phyloP scores from a whole-genome alignment of 2,113 vertebrate genomes.

The Trichechus manatus region DNA sequence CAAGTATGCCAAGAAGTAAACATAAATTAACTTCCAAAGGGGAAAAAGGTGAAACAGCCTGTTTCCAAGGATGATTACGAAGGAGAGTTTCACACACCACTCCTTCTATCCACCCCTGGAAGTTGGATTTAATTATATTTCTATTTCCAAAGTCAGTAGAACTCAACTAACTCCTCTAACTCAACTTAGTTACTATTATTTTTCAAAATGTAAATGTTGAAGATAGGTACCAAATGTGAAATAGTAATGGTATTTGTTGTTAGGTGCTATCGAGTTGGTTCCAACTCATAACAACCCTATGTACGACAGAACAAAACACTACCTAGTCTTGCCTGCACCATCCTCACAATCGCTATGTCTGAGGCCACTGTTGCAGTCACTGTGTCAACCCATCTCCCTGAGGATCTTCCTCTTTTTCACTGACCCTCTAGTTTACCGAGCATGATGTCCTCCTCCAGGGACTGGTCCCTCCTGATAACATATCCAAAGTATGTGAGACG shows the following conservation, averaged over 20 bases:
- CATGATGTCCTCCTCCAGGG: no score
- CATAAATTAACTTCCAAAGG: neutral
- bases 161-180: neutral
- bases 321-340: neutral
- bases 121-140: neutral
- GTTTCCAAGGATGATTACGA: neutral
- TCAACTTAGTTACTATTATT: neutral
- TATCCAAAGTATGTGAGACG: no score
- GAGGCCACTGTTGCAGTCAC: no score
- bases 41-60: neutral
- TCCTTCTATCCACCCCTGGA: neutral
- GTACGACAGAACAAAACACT: neutral
- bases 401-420: no score
- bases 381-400: no score
- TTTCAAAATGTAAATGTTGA: neutral
- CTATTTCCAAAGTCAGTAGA: neutral
- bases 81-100: neutral
- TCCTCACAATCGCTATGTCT: no score
- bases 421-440: no score
- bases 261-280: neutral
- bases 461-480: no score
- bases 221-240: neutral
- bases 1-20: conserved; percentile 4
- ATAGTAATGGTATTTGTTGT: neutral
- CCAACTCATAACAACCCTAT: neutral